A percentile compares a stretch with the other conserved stretches of the same genome.
Evolutionary conservation across 2,888 invertebrate genomes (phyloP).

Genomic region (Chymomyza fuscimana): DNA sequence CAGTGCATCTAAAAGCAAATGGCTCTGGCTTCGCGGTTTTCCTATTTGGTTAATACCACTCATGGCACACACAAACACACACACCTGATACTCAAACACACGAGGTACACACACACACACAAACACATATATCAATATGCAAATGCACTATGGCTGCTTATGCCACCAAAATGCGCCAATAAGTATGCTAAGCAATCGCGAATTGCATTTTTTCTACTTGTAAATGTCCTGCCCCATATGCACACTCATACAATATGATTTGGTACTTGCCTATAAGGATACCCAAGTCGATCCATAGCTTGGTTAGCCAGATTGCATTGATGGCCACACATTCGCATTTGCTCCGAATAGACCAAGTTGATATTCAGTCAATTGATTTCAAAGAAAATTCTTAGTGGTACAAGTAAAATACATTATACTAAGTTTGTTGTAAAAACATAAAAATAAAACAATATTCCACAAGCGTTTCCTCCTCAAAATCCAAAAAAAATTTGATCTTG

Average conservation of each 20-base stretch:
- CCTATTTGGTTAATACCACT: neutral
- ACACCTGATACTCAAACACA: neutral
- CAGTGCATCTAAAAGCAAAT: conserved; percentile 4
- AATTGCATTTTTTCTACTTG: neutral
- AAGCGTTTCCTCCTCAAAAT: too few species aligned
- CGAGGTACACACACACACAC: neutral
- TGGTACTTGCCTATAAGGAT: neutral
- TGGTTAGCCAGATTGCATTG: too few species aligned
- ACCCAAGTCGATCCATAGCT: neutral
- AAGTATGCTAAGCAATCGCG: conserved; percentile 66
- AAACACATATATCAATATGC: conserved; percentile 38
- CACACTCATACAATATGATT: conserved; percentile 1
- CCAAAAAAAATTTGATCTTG: too few species aligned
- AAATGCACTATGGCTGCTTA: conserved; percentile 33
- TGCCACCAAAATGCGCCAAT: conserved; percentile 56
- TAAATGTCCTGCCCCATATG: conserved; percentile 8
- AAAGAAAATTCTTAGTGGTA: too few species aligned
- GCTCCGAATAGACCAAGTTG: too few species aligned
- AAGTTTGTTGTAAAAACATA: too few species aligned
- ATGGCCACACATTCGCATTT: too few species aligned
- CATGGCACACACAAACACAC: neutral
- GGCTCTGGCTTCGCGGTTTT: neutral
- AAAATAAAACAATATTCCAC: too few species aligned
- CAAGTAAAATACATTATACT: too few species aligned
- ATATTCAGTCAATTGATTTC: too few species aligned